phyloP scores from a whole-genome alignment of 2,888 invertebrate species.

The Julus scandinavius region DNA sequence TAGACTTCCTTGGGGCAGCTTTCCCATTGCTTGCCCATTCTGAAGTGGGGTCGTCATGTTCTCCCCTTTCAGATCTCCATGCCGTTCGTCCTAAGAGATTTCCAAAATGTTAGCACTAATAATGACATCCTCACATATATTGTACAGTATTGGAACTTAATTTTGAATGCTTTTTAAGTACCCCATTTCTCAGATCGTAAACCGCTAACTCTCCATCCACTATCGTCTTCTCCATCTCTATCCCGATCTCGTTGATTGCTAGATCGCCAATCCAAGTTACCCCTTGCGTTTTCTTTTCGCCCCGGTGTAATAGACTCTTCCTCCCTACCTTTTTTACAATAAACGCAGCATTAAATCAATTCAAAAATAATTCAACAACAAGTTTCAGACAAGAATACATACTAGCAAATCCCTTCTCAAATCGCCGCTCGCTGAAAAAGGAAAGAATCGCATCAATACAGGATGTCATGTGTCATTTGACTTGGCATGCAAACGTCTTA shows the following conservation, averaged over 20 bases:
- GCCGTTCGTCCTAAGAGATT: conserved; percentile 37
- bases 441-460: not conserved
- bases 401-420: conserved; percentile 59
- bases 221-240: conserved; percentile 68
- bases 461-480: not conserved
- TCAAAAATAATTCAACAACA: not conserved
- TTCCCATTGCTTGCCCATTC: conserved; percentile 37
- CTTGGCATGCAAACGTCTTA: not conserved
- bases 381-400: not conserved
- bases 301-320: conserved; percentile 68
- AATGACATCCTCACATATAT: not conserved
- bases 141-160: not conserved
- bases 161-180: conserved; percentile 61
- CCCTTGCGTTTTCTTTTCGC: conserved; percentile 62
- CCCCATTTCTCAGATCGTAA: conserved; percentile 71
- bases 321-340: conserved; percentile 47
- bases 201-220: conserved; percentile 69
- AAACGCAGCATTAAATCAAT: not conserved
- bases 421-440: conserved; percentile 58
- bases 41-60: not conserved
- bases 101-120: not conserved
- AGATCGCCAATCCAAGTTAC: conserved; percentile 59
- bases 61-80: conserved; percentile 50
- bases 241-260: conserved; percentile 64
- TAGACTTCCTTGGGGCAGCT: not conserved